A percentile compares a stretch with the other conserved stretches of the same genome.
These are phyloP conservation scores for Papilio helenus DNA, from an alignment of 1,140 invertebrate species.

Conservation along the genomic window DNA sequence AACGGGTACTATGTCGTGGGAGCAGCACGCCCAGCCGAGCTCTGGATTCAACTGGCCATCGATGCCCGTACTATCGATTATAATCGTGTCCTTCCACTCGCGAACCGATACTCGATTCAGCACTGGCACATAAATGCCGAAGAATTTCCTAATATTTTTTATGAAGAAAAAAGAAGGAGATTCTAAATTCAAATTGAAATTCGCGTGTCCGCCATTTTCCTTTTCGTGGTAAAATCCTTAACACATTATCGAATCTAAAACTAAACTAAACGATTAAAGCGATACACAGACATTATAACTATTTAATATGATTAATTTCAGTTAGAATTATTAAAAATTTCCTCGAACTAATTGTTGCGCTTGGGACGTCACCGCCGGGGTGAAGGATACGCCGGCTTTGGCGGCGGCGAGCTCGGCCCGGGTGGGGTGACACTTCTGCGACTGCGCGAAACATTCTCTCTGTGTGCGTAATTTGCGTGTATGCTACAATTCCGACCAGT, in stretches of 20 bases:
- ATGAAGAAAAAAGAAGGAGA: constrained; percentile 36
- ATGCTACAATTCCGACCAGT: constrained; percentile 55
- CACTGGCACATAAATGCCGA: constrained; percentile 30
- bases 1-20: constrained; percentile 56
- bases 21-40: constrained; percentile 52
- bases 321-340: constrained; percentile 49
- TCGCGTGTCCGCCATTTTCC: constrained; percentile 68
- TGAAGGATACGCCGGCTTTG: constrained; percentile 75
- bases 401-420: constrained; percentile 55
- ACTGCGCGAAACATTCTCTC: constrained; percentile 59
- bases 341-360: constrained; percentile 72
- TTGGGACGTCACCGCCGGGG: constrained; percentile 68
- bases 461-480: constrained; percentile 71
- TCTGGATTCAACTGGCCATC: constrained; percentile 54
- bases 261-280: constrained; percentile 74
- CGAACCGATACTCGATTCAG: constrained; percentile 33
- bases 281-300: constrained; percentile 55
- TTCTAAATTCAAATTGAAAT: constrained; percentile 46
- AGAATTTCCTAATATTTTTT: constrained; percentile 26
- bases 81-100: constrained; percentile 59
- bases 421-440: constrained; percentile 72
- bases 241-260: constrained; percentile 47
- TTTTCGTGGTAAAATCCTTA: constrained; percentile 46
- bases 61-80: constrained; percentile 64
- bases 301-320: constrained; percentile 53